These are phyloP conservation scores for Pentamera pediparva DNA, from an alignment of 53 echinoderm and acorn worm species.

Conservation along the genomic window DNA sequence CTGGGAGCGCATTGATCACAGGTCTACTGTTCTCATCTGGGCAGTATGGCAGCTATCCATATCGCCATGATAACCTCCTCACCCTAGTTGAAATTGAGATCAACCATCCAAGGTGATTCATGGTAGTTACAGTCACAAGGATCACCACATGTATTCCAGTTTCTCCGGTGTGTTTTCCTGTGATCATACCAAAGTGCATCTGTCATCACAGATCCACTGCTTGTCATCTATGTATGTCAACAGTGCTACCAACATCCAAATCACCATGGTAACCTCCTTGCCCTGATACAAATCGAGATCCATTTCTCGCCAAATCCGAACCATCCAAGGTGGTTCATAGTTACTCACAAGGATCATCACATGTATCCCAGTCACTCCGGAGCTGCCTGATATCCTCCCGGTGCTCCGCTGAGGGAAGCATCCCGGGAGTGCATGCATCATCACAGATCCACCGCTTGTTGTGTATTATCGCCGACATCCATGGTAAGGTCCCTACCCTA, in stretches of 20 bases:
- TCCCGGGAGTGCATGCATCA: slow-evolving; percentile 49
- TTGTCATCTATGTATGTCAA: slow-evolving; percentile 68
- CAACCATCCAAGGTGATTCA: neutral
- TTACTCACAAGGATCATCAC: slow-evolving; percentile 79
- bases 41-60: slow-evolving; percentile 78
- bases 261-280: slow-evolving; percentile 85
- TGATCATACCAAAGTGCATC: slow-evolving; percentile 59
- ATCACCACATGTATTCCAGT: slow-evolving; percentile 59
- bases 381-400: slow-evolving; percentile 37
- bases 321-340: too few species aligned
- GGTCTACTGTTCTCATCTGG: slow-evolving; percentile 57
- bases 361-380: slow-evolving; percentile 63
- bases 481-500: too few species aligned
- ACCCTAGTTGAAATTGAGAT: slow-evolving; percentile 41
- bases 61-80: slow-evolving; percentile 92
- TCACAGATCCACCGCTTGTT: slow-evolving; percentile 66
- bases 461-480: slow-evolving; percentile 75
- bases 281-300: slow-evolving; percentile 78
- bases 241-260: slow-evolving; percentile 75
- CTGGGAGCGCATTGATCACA: slow-evolving; percentile 72
- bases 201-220: slow-evolving; percentile 66
- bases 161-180: slow-evolving; percentile 64
- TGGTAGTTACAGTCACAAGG: slow-evolving; percentile 66
- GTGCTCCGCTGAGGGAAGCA: slow-evolving; percentile 71
- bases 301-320: too few species aligned